These are phyloP conservation scores for Cotesia vestalis DNA, from an alignment of 1,140 invertebrate genomes.

Conservation along the genomic window DNA sequence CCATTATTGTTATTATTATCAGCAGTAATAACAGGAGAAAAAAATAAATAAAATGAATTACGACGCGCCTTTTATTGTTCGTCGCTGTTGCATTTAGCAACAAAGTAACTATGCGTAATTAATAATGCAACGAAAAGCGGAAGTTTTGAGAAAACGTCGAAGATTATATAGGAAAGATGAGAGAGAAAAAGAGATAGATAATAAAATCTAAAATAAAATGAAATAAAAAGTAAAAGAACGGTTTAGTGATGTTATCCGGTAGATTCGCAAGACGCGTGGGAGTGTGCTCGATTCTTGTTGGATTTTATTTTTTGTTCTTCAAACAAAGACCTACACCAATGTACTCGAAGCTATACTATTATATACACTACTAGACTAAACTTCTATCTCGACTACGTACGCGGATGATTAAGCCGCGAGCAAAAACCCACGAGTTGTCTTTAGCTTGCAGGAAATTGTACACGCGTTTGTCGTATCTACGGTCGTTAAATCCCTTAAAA, in stretches of 20 bases:
- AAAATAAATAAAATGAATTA: background rate
- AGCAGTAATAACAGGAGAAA: background rate
- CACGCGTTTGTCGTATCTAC: background rate
- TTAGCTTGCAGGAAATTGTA: slow-evolving; percentile 1
- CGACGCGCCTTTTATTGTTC: too few species aligned
- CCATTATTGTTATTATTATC: too few species aligned
- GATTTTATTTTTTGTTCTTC: slow-evolving; percentile 13
- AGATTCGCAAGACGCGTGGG: slow-evolving; percentile 37
- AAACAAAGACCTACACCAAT: slow-evolving; percentile 25
- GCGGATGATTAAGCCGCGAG: background rate
- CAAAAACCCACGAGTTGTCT: slow-evolving; percentile 13
- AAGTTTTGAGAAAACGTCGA: slow-evolving; percentile 5
- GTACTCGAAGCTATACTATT: background rate
- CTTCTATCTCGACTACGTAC: too few species aligned
- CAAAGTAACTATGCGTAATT: background rate
- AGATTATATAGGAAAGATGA: background rate
- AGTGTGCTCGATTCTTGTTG: slow-evolving; percentile 37
- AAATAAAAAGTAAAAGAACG: slow-evolving; percentile 11
- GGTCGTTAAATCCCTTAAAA: background rate
- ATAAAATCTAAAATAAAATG: background rate
- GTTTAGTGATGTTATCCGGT: slow-evolving; percentile 30
- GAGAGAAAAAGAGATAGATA: too few species aligned
- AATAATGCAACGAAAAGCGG: background rate
- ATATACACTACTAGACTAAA: too few species aligned
- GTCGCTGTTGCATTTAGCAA: too few species aligned